Evolutionary conservation across 2,888 invertebrate genomes (phyloP).

Genomic region (Daptonema setosum): DNA sequence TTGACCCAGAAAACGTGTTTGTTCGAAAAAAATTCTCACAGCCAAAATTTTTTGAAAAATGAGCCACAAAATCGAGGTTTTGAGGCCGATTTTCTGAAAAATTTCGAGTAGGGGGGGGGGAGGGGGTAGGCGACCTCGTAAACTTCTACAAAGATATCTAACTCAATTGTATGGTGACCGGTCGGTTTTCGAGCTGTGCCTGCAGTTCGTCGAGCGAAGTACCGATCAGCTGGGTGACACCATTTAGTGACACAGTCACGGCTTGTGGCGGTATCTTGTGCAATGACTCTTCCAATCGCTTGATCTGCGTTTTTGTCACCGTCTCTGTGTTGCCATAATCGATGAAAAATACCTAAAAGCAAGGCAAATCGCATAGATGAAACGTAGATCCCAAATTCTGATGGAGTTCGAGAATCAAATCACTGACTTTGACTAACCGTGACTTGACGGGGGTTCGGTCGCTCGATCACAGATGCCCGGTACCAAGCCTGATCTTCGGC

Average conservation of each 20-base stretch:
- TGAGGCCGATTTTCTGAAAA: too few relatives aligned
- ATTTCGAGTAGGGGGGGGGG: too few relatives aligned
- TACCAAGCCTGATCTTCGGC: conserved; percentile 1
- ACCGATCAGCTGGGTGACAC: too few relatives aligned
- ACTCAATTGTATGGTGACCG: neutral
- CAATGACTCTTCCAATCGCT: neutral
- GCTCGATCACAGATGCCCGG: neutral
- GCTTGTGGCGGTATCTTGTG: neutral
- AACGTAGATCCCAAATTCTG: too few relatives aligned
- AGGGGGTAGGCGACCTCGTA: too few relatives aligned
- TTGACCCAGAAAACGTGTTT: too few relatives aligned
- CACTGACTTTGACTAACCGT: neutral
- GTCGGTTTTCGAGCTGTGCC: neutral
- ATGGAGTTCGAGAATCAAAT: neutral
- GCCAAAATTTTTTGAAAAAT: too few relatives aligned
- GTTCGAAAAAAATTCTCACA: too few relatives aligned
- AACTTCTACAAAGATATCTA: too few relatives aligned
- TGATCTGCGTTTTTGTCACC: neutral
- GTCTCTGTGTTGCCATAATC: conserved; percentile 5
- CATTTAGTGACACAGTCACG: too few relatives aligned
- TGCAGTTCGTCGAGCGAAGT: too few relatives aligned
- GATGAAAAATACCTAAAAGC: conserved; percentile 5
- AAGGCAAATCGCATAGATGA: neutral
- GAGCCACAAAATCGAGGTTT: too few relatives aligned
- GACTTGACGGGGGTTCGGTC: neutral